Base-by-base conservation (phyloP, 1,140 invertebrate genomes). In the Plectrocnemia conspersa region DNA sequence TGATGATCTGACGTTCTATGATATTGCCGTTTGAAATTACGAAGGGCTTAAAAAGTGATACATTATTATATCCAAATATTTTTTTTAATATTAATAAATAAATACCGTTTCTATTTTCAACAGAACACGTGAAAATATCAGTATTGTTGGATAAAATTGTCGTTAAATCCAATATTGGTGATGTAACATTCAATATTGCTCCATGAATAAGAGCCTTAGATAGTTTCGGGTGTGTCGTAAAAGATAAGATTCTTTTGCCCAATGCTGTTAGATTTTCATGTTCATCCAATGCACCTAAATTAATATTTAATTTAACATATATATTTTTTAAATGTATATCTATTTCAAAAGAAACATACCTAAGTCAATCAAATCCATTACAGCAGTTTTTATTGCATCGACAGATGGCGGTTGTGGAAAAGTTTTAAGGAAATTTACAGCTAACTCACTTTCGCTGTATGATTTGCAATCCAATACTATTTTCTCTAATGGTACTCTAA, bases 191-290 rank as follows among this genome's bases (percentile, higher is more conserved):
- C 3, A 82, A 73, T 23, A 80, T 68, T 3, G 68, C 60, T 0
- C 78, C 68, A 59, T 77, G 71, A 27, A 84, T 59, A 18, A 84
- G 24, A 11, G 77, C 72, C 64, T 76, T 75, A 16, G 74, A 80
- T 7, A 83, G 52, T 44, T 74, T 75, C 3, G 82, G 82, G 65
- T 78, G 71, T 1, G 78, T 63, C 2, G 73, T 59, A 46, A 84
- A 73, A 0, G 64, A n/a, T 0, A 73, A 67, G 13, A 84, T 67
- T 5, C 78, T 55, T 49, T 66, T 68, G 3, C 83, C 82, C 1
- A 85, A 63, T 2, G 73, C 59, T 1, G 82, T 84, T 6, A 84
- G 61, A 45, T 75, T 70, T 59, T 81, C 76, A 3, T 79, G 54
- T 0, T 64, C 5, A 50, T 82, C 77, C 2, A 84, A 59, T 1